A percentile compares a stretch with the other conserved stretches of the same genome.
Conservation (phyloP, 2,797 vertebrate genomes). For the Chaetodon trifasciatus region DNA sequence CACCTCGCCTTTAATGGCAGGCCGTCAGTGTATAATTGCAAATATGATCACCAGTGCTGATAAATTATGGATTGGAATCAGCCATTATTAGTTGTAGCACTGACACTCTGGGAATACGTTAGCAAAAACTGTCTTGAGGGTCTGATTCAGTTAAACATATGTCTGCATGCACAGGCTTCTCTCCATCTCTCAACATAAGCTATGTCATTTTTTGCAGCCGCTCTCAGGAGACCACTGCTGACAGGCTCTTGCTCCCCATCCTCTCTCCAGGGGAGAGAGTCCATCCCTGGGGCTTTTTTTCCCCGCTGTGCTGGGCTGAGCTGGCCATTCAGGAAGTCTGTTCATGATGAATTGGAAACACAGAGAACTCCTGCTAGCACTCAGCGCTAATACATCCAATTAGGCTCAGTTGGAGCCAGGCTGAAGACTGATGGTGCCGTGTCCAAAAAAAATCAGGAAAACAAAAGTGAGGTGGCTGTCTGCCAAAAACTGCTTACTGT, state of each 20-base stretch:
- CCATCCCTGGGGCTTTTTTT: slow-evolving; percentile 33
- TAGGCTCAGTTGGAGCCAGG: slow-evolving; percentile 59
- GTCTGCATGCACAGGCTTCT: slow-evolving; percentile 11
- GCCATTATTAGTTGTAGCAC: slow-evolving; percentile 39
- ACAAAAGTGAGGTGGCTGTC: slow-evolving; percentile 49
- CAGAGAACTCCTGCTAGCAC: slow-evolving; percentile 55
- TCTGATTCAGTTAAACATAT: slow-evolving; percentile 34
- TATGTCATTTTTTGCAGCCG: not conserved
- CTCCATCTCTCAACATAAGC: slow-evolving; percentile 12
- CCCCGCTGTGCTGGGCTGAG: slow-evolving; percentile 17
- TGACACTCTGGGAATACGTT: slow-evolving; percentile 38
- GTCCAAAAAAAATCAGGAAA: slow-evolving; percentile 18
- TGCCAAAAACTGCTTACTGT: slow-evolving; percentile 45
- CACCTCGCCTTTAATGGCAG: slow-evolving; percentile 67
- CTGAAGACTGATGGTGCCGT: slow-evolving; percentile 40
- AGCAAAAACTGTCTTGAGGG: slow-evolving; percentile 24
- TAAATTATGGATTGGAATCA: slow-evolving; percentile 62
- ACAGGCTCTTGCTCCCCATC: slow-evolving; percentile 40
- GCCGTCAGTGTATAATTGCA: slow-evolving; percentile 62
- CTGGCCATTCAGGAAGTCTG: slow-evolving; percentile 37
- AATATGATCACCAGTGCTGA: slow-evolving; percentile 62
- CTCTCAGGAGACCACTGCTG: slow-evolving; percentile 40
- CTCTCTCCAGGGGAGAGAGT: slow-evolving; percentile 30
- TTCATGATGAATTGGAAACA: slow-evolving; percentile 63
- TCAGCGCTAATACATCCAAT: slow-evolving; percentile 69